phyloP scores from a whole-genome alignment of 2,113 vertebrate genomes.

The Dasyurus viverrinus region DNA sequence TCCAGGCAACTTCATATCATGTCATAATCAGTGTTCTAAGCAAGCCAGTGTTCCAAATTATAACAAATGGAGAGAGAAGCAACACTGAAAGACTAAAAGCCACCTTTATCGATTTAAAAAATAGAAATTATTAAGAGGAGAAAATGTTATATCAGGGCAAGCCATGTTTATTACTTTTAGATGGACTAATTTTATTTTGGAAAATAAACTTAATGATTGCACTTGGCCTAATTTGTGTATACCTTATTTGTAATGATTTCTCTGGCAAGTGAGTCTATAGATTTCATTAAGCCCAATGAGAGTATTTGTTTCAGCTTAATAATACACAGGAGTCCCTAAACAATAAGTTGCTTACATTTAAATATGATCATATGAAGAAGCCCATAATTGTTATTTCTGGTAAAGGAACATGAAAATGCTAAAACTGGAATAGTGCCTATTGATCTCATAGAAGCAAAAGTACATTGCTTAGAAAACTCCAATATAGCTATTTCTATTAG shows the following conservation, averaged over 20 bases:
- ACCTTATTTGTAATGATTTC: constrained; percentile 87
- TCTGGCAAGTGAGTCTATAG: constrained; percentile 67
- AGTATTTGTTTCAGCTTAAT: constrained; percentile 73
- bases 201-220: constrained; percentile 79
- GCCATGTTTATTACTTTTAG: constrained; percentile 84
- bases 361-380: constrained; percentile 71
- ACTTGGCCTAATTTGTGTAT: constrained; percentile 78
- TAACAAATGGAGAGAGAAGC: neutral
- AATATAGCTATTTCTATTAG: neutral
- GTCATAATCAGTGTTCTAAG: neutral
- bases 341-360: constrained; percentile 77
- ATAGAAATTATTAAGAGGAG: constrained; percentile 81
- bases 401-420: constrained; percentile 59
- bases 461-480: constrained; percentile 51
- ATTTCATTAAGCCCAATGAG: constrained; percentile 79
- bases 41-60: constrained; percentile 13
- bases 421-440: constrained; percentile 54
- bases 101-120: constrained; percentile 57
- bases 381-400: constrained; percentile 65
- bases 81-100: neutral
- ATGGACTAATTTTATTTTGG: constrained; percentile 78
- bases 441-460: constrained; percentile 60
- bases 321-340: constrained; percentile 64
- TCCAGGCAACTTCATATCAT: neutral
- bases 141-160: constrained; percentile 78